Percentiles rank a stretch among this genome's conserved stretches.
These are phyloP conservation scores for Synanceia verrucosa DNA, from an alignment of 2,797 vertebrate species.

Conservation along the genomic window DNA sequence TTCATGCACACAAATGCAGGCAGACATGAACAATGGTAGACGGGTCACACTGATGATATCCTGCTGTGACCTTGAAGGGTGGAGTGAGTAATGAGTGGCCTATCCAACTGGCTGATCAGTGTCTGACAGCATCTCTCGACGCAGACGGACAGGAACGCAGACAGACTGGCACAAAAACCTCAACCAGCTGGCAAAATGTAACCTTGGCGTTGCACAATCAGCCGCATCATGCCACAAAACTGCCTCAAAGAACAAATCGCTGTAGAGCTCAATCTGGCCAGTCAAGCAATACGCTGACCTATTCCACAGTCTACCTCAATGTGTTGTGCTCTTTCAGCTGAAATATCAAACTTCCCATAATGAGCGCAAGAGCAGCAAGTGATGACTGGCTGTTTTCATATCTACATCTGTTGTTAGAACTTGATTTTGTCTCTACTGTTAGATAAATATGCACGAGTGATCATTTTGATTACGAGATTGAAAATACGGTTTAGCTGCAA, in stretches of 20 bases:
- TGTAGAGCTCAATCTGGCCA: slow-evolving; percentile 19
- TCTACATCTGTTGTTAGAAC: no score
- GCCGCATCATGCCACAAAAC: slow-evolving; percentile 53
- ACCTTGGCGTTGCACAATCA: slow-evolving; percentile 40
- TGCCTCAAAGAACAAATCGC: not conserved
- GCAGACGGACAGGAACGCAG: slow-evolving; percentile 43
- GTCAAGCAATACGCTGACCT: slow-evolving; percentile 32
- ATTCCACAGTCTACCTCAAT: slow-evolving; percentile 15
- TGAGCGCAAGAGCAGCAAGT: not conserved
- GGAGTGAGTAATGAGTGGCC: slow-evolving; percentile 51
- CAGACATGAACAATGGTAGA: slow-evolving; percentile 6
- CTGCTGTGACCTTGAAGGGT: slow-evolving; percentile 61
- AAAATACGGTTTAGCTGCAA: not conserved
- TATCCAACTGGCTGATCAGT: slow-evolving; percentile 13
- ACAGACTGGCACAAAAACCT: slow-evolving; percentile 31
- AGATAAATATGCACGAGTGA: not conserved
- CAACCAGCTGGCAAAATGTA: slow-evolving; percentile 43
- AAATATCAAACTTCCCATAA: slow-evolving; percentile 10
- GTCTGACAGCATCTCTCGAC: slow-evolving; percentile 40
- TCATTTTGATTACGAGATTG: not conserved
- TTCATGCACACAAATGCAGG: slow-evolving; percentile 11
- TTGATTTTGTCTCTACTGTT: not conserved
- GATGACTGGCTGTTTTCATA: not conserved
- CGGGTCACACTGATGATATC: slow-evolving; percentile 24
- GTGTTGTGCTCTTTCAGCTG: slow-evolving; percentile 16